Evolutionary conservation across 2,888 invertebrate genomes (phyloP), one percentile per base, ranked within the genome.

Genomic region (Athrips mouffetella): DNA sequence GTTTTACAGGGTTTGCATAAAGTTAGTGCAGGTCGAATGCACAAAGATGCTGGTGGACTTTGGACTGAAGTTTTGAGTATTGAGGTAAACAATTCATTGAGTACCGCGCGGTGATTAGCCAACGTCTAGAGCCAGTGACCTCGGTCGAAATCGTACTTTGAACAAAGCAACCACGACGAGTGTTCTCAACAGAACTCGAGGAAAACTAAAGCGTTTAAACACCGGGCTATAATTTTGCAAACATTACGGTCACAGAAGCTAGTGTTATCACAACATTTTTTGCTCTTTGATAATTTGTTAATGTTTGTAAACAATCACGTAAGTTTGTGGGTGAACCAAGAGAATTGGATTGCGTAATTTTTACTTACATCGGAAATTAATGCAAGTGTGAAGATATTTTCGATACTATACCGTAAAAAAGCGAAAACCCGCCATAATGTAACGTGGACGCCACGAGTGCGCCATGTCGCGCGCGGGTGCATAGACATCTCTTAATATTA

Each of bases 361-460:
- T 11, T 20, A 20, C 20, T 8, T 25, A 45, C 11, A 45, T 39
- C 21, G 10, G 21, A 15, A 30, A 23, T 16, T 27, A 29, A 11
- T 35, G 31, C 15, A 21, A 20, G 21, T 40, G 33, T 42, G 31
- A 31, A 30, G 18, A 15, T 41, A 23, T 15, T 48, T 48, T 51
- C 44, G 16, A 27, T 52, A 59, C 54, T 52, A 56, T 51, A 58
- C 54, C 53, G 48, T 54, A 59, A 62, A 63, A 63, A 68, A 73
- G 63, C 60, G 57, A 73, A 74, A 73, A 65, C 78, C 73, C 82
- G 85, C 81, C 84, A 79, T 76, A 84, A 74, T 63, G 77, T 76
- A 80, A 76, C 78, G 80, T 76, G 70, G 80, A 81, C 78, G 86
- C 85, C 84, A 83, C 83, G 83, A 82, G 77, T 76, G 72, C 80